Percentiles rank a stretch among this genome's conserved stretches.
Conservation (phyloP, 2,113 vertebrate species). For the Zosterops hypoxanthus region DNA sequence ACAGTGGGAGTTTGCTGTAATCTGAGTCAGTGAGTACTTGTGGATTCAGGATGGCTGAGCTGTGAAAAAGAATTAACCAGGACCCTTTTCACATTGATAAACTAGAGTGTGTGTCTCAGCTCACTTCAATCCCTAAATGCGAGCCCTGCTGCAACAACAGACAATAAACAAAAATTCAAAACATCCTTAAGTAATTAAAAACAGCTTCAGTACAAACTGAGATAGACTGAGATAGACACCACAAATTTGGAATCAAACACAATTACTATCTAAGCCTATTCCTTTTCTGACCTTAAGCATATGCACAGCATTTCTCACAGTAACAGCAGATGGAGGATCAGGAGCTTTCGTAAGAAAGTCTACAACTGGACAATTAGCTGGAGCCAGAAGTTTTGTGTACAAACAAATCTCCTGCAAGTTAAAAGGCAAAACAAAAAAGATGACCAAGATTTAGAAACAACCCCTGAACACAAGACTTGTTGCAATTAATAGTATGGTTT, state of each 20-base stretch:
- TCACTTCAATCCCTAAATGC: not conserved
- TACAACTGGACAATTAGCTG: conserved; percentile 81
- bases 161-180: not conserved
- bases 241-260: not conserved
- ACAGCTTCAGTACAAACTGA: not conserved
- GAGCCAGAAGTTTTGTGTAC: conserved; percentile 90
- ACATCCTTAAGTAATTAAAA: not conserved
- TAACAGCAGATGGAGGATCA: conserved; percentile 85
- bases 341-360: conserved; percentile 94
- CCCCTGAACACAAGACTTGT: not conserved
- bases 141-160: not conserved
- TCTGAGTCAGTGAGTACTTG: not conserved
- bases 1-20: not conserved
- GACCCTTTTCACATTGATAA: not conserved
- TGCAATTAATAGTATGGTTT: not conserved
- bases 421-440: not conserved
- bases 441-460: not conserved
- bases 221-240: not conserved
- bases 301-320: conserved; percentile 87
- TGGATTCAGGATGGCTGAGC: not conserved
- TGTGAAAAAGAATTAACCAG: not conserved
- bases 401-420: conserved; percentile 87
- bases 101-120: not conserved
- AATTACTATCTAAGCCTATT: not conserved
- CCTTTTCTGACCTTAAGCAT: conserved; percentile 87